Evolutionary conservation across 1,140 invertebrate species (phyloP).

Genomic region (Trissolcus basalis): DNA sequence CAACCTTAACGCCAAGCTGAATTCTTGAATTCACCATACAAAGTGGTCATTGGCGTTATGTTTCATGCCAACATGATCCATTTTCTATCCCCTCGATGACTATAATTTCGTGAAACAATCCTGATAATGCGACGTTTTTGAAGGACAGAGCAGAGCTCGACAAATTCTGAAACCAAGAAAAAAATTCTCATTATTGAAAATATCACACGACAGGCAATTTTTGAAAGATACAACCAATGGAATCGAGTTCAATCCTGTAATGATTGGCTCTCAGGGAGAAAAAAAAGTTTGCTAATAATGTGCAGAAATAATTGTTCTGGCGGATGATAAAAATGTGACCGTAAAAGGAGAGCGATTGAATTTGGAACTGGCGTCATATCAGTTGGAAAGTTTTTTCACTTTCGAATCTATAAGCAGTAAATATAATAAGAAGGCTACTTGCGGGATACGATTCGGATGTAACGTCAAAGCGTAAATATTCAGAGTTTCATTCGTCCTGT

Average conservation of each 20-base stretch:
- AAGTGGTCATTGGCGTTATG: constrained; percentile 39
- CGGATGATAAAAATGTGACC: too few relatives aligned
- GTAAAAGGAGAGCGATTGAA: too few relatives aligned
- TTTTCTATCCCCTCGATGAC: neutral
- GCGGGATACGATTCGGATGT: constrained; percentile 2
- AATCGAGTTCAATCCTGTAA: too few relatives aligned
- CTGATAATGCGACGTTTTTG: constrained; percentile 3
- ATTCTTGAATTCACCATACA: constrained; percentile 43
- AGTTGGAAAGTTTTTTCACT: constrained; percentile 43
- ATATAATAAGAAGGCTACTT: constrained; percentile 10
- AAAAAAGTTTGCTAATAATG: constrained; percentile 8
- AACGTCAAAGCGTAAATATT: constrained; percentile 25
- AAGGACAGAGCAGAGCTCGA: too few relatives aligned
- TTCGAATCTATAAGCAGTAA: constrained; percentile 37
- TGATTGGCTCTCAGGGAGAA: too few relatives aligned
- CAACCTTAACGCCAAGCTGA: constrained; percentile 37
- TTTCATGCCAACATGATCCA: neutral
- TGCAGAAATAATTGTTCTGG: too few relatives aligned
- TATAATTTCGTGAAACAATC: constrained; percentile 8
- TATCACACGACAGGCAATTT: too few relatives aligned
- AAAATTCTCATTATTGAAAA: too few relatives aligned
- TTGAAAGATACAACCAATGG: too few relatives aligned
- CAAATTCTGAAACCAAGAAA: too few relatives aligned
- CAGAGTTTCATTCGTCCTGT: neutral
- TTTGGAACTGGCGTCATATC: neutral